These are phyloP conservation scores for Lapara coniferarum DNA, from an alignment of 2,888 invertebrate species.

Conservation along the genomic window DNA sequence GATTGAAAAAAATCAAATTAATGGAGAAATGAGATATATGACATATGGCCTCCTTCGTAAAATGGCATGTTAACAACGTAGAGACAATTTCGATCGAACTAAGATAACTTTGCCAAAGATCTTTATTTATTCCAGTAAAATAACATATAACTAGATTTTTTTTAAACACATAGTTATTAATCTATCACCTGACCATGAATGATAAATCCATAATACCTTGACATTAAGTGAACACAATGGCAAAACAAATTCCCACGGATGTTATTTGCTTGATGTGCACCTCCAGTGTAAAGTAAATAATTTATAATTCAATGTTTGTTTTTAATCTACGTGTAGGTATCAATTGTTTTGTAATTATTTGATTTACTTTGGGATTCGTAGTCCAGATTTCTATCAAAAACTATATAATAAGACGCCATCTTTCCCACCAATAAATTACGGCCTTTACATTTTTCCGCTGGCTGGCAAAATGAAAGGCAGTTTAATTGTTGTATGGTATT, in stretches of 20 bases:
- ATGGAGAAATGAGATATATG: not conserved
- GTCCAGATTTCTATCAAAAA: not conserved
- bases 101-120: no score
- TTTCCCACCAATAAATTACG: no score
- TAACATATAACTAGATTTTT: not conserved
- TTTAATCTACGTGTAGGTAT: not conserved
- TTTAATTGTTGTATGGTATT: no score
- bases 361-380: no score
- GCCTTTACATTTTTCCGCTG: no score
- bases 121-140: no score
- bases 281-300: constrained; percentile 16
- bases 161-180: not conserved
- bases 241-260: constrained; percentile 16
- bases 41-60: not conserved
- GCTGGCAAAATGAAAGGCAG: no score
- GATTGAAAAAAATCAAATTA: not conserved
- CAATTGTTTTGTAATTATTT: not conserved
- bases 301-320: constrained; percentile 15
- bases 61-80: not conserved
- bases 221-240: constrained; percentile 18
- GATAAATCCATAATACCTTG: constrained; percentile 18
- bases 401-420: not conserved
- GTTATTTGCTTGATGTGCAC: constrained; percentile 17
- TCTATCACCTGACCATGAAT: not conserved
- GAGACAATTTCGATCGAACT: not conserved